Conservation (phyloP, 2,797 vertebrate genomes). For the Melanotaenia trifasciata region DNA sequence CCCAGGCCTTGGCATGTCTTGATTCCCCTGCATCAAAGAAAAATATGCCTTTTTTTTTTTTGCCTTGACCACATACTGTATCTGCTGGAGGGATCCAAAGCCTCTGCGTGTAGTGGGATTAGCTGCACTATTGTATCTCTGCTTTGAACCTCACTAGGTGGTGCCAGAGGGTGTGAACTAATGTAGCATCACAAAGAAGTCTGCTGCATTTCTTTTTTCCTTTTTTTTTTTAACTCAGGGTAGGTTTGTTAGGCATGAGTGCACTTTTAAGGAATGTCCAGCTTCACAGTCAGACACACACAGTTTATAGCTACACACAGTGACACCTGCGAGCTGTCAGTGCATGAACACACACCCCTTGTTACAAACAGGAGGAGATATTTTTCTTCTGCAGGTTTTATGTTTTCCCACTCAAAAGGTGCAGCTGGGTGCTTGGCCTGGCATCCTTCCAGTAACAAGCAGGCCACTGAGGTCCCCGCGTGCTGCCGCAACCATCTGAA, state of each 20-base stretch:
- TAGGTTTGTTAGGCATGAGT: conserved; percentile 35
- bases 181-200: conserved; percentile 63
- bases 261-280: conserved; percentile 46
- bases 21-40: conserved; percentile 65
- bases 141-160: conserved; percentile 77
- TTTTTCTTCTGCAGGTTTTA: conserved; percentile 11
- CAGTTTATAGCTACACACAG: conserved; percentile 20
- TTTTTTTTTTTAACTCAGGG: conserved; percentile 29
- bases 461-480: conserved; percentile 8
- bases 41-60: conserved; percentile 40
- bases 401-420: conserved; percentile 22
- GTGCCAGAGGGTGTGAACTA: conserved; percentile 72
- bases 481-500: conserved; percentile 32
- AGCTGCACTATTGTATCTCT: conserved; percentile 61
- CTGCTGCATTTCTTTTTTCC: conserved; percentile 35
- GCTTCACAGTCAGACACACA: conserved; percentile 26
- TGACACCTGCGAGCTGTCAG: conserved; percentile 42
- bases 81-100: conserved; percentile 48
- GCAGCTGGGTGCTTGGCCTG: conserved; percentile 23
- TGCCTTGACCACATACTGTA: conserved; percentile 55
- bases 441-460: conserved; percentile 23
- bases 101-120: conserved; percentile 55
- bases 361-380: conserved; percentile 14
- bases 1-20: conserved; percentile 29
- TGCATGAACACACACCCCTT: conserved; percentile 11